Evolutionary conservation across 2,797 vertebrate species (phyloP), one percentile per base, ranked within the genome.

Genomic region (Rhinogobio ventralis): DNA sequence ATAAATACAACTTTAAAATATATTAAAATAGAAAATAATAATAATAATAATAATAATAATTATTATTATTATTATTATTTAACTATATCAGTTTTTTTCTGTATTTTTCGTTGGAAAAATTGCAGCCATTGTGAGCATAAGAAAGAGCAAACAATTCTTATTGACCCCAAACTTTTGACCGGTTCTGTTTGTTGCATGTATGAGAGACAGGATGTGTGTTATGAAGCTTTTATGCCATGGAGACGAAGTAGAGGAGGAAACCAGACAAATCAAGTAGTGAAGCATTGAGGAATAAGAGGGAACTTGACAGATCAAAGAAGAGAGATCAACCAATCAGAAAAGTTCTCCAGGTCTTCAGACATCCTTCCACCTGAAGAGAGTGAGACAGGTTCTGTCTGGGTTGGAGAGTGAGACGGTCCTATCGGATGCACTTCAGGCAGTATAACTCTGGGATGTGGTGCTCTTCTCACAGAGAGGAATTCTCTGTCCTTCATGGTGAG

Each of bases 271-370:
- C 68, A 78, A 84, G 66, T 8, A 69, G 36, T 57, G 7, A 46
- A 55, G 7, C 5, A 9, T 57, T 51, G 15, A 79, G 51, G 45
- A 72, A 85, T 51, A 51, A 78, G 42, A 79, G 36, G 19, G 51
- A 51, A 71, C 51, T 60, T 78, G 66, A 60, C 67, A 79, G 66
- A 72, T 84, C 75, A 79, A 71, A 79, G 53, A 71, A 71, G 14
- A 64, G n/a, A 36, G 28, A 72, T 78, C 75, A 79, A 33, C 75
- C 53, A 73, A 82, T 82, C 68, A 71, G 20, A 84, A 30, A 15
- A 71, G 66, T 64, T 73, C 25, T 71, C 10, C 39, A 49, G 80
- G 14, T 73, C n/a, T 45, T 62, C 80, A 81, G 68, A 53, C 46
- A 81, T 68, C 49, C 30, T 55, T 68, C 66, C 33, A 81, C 49